Conservation (phyloP, 1,140 invertebrate species). For the Microplitis demolitor region DNA sequence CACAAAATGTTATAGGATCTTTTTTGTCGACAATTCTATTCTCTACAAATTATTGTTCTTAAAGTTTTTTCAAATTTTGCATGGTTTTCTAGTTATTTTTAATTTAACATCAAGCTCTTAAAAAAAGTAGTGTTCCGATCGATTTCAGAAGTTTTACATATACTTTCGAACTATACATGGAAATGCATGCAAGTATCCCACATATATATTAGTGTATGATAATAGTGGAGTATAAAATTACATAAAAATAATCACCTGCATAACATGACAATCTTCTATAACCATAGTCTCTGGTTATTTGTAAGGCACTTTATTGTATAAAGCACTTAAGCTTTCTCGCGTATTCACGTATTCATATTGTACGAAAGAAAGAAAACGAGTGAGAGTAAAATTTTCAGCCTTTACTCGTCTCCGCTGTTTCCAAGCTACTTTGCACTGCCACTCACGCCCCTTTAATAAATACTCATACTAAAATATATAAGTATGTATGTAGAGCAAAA, state of each 20-base stretch:
- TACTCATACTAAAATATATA: not conserved
- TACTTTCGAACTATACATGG: too few relatives aligned
- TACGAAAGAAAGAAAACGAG: too few relatives aligned
- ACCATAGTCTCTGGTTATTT: constrained; percentile 4
- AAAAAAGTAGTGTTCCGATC: too few relatives aligned
- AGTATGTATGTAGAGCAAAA: not conserved
- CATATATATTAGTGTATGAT: not conserved
- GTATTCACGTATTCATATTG: not conserved
- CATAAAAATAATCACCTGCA: constrained; percentile 14
- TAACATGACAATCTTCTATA: constrained; percentile 15
- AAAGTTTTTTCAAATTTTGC: too few relatives aligned
- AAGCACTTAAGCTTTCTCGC: constrained; percentile 19
- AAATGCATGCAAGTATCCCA: not conserved
- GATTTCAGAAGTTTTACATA: too few relatives aligned
- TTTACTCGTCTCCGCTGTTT: not conserved
- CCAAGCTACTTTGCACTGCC: not conserved
- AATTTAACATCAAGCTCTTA: too few relatives aligned
- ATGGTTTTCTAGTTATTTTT: too few relatives aligned
- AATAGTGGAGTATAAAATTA: not conserved
- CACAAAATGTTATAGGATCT: too few relatives aligned
- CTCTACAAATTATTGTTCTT: too few relatives aligned
- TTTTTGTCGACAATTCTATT: too few relatives aligned
- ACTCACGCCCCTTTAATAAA: not conserved
- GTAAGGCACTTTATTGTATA: not conserved
- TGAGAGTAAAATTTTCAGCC: not conserved